Base-by-base conservation (phyloP, 2,113 vertebrate genomes). In the Galeopterus variegatus region DNA sequence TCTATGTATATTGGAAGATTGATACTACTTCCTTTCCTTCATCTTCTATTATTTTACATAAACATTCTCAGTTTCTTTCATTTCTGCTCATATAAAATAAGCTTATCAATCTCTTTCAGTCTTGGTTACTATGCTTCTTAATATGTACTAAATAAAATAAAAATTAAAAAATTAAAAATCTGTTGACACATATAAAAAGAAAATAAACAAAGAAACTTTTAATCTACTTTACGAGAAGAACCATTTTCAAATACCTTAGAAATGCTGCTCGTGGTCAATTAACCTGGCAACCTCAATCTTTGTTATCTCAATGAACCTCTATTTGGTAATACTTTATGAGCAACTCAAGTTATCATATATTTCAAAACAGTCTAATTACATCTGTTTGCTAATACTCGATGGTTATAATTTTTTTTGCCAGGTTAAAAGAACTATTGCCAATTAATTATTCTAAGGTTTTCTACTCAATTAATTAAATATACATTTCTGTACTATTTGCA, bases 31-130 rank as follows among this genome's bases (percentile, higher is more conserved):
- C 23, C 5, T 86, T 14, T 81, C 23, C 8, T 31, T 85, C 65
- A 52, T 96, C 17, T 77, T 77, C 58, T 93, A 58, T 88, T 73
- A 77, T 83, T 96, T 92, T 28, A 85, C 15, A 65, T 1, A 86
- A 58, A 82, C 24, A 87, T 64, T 88, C 15, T 70, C 36, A 69
- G 41, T 80, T 84, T 1, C 19, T 87, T 81, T 88, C 17, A 80
- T 50, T 96, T 88, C 14, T 45, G 67, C 31, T 95, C 54, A 41
- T 58, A 58, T 76, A 58, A 33, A 84, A 80, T 33, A 84, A 79
- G 41, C 64, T 85, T 64, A 48, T 6, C 60, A 81, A 60, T 91
- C 3, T 31, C 50, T 64, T 79, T 64, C 19, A 81, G n/a, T 90
- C 86, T 73, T 70, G 19, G 14, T 93, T 70, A 70, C 33, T 73